Percentiles rank a stretch among this genome's conserved stretches.
These are phyloP conservation scores for Ferdinandea cuprea DNA, from an alignment of 2,888 invertebrate species.

Conservation along the genomic window DNA sequence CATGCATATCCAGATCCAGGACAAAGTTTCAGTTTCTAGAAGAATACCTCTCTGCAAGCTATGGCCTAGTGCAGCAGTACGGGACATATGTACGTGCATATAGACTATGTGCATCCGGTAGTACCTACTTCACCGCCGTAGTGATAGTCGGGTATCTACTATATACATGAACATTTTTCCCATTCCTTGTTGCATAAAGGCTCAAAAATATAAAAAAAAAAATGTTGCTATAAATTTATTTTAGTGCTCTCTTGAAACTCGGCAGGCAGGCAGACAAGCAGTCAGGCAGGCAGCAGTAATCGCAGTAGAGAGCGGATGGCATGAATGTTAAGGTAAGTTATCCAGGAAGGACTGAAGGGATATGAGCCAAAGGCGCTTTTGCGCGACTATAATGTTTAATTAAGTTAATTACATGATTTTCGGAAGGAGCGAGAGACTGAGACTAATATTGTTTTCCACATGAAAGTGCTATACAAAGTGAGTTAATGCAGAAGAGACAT, in stretches of 20 bases:
- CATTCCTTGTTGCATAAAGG: constrained; percentile 56
- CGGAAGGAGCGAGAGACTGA: constrained; percentile 52
- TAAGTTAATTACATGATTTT: constrained; percentile 72
- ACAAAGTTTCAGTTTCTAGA: constrained; percentile 70
- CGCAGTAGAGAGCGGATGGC: background rate
- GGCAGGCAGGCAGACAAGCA: constrained; percentile 41
- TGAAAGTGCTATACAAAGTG: constrained; percentile 31
- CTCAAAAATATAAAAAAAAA: too few relatives aligned
- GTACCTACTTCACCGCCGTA: background rate
- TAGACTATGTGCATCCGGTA: constrained; percentile 9
- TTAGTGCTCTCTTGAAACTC: constrained; percentile 56
- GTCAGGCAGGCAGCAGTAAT: constrained; percentile 10
- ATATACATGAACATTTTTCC: constrained; percentile 51
- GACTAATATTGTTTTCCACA: constrained; percentile 62
- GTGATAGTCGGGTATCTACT: constrained; percentile 42
- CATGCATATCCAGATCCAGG: constrained; percentile 56
- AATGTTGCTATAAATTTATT: constrained; percentile 72
- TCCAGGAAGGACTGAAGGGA: constrained; percentile 54
- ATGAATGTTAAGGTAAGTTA: constrained; percentile 30
- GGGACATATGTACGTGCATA: constrained; percentile 5
- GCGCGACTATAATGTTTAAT: constrained; percentile 73
- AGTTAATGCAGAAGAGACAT: constrained; percentile 1
- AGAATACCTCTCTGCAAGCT: constrained; percentile 54
- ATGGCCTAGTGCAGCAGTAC: constrained; percentile 51
- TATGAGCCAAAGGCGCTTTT: constrained; percentile 68